Evolutionary conservation across 1,140 invertebrate species (phyloP).

Genomic region (Nixonia krombeini): DNA sequence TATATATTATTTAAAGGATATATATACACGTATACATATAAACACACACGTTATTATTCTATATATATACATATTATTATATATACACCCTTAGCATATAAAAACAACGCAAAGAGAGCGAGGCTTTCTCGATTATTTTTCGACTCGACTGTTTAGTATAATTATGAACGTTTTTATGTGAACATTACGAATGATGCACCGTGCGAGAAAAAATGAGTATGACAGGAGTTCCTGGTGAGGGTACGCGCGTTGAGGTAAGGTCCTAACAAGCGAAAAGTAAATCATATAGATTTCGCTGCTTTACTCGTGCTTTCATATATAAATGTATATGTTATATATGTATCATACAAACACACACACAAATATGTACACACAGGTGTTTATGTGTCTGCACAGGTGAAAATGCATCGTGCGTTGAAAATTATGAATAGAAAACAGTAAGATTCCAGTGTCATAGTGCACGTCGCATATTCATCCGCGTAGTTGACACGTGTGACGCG

Average conservation of each 20-base stretch:
- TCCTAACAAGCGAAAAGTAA: too few species aligned
- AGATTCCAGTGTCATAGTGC: too few species aligned
- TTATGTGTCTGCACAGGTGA: background rate
- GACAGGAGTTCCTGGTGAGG: constrained; percentile 21
- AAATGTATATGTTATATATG: constrained; percentile 44
- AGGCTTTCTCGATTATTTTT: constrained; percentile 67
- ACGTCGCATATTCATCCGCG: too few species aligned
- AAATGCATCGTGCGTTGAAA: too few species aligned
- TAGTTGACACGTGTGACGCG: too few species aligned
- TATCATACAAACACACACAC: constrained; percentile 28
- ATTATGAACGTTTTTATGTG: constrained; percentile 64
- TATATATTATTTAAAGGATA: constrained; percentile 20
- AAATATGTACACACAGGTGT: background rate
- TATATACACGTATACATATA: constrained; percentile 32
- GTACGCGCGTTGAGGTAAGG: too few species aligned
- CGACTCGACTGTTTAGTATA: constrained; percentile 65
- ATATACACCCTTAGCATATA: constrained; percentile 43
- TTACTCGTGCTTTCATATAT: constrained; percentile 48
- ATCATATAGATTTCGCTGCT: constrained; percentile 23
- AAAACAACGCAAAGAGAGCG: constrained; percentile 50
- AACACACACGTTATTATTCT: constrained; percentile 30
- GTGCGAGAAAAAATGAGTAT: constrained; percentile 13
- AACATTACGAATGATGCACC: constrained; percentile 57
- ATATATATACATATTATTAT: constrained; percentile 25
- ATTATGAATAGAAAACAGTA: too few species aligned